Evolutionary conservation across 2,888 invertebrate genomes (phyloP).

Genomic region (Abrostola triplasia): DNA sequence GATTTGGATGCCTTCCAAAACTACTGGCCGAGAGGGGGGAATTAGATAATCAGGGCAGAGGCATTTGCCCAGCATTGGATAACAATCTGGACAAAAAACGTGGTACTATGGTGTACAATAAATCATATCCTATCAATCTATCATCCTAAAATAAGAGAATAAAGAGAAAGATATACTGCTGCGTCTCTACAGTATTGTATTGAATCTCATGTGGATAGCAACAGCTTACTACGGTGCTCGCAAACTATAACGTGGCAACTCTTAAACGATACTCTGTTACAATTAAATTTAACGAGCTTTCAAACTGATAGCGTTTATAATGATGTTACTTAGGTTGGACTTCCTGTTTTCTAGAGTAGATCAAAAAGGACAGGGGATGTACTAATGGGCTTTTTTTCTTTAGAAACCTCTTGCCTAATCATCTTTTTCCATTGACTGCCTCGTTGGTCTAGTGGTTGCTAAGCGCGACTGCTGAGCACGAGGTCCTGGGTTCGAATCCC

Average conservation of each 20-base stretch:
- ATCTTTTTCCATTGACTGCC: no score
- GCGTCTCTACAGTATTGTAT: conserved; percentile 11
- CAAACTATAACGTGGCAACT: conserved; percentile 5
- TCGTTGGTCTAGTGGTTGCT: no score
- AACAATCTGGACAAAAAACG: no score
- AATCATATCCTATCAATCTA: not conserved
- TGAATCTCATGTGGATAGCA: conserved; percentile 1
- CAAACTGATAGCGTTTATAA: not conserved
- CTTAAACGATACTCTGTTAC: conserved; percentile 15
- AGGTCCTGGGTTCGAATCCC: no score
- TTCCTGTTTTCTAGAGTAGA: not conserved
- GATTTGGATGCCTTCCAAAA: no score
- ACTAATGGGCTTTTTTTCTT: not conserved
- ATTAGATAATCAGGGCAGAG: no score
- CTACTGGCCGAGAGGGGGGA: no score
- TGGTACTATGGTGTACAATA: no score
- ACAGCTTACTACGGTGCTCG: conserved; percentile 2
- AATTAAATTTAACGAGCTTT: conserved; percentile 11
- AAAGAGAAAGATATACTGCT: not conserved
- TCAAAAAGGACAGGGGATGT: not conserved
- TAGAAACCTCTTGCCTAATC: no score
- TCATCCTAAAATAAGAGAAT: not conserved
- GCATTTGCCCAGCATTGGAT: no score
- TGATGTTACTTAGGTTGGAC: not conserved
- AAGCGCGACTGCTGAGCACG: no score